These are phyloP conservation scores for Stegostoma tigrinum DNA, from an alignment of 2,113 vertebrate genomes.

Conservation along the genomic window DNA sequence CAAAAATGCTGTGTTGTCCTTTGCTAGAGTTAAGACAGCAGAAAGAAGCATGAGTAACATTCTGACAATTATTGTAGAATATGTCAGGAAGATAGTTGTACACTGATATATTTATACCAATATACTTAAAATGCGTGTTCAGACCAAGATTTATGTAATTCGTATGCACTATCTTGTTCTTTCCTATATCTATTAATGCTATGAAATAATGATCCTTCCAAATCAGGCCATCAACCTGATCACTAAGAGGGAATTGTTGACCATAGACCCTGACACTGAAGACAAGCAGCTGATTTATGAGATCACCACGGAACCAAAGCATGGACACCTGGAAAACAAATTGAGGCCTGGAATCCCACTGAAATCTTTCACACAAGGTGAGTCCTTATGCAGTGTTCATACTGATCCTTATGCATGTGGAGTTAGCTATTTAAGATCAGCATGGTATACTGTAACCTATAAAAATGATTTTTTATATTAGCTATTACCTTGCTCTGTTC, in stretches of 20 bases:
- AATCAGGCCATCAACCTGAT: constrained; percentile 83
- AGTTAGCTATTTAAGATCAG: not conserved
- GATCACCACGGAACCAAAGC: constrained; percentile 63
- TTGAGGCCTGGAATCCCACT: constrained; percentile 61
- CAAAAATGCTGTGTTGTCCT: not conserved
- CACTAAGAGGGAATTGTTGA: constrained; percentile 88
- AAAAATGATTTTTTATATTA: not conserved
- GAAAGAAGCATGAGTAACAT: not conserved
- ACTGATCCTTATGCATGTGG: not conserved
- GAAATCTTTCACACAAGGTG: constrained; percentile 82
- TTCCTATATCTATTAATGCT: not conserved
- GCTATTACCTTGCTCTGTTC: too few relatives aligned
- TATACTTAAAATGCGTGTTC: not conserved
- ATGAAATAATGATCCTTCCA: constrained; percentile 21
- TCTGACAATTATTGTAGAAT: not conserved
- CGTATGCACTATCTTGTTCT: not conserved
- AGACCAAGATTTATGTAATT: not conserved
- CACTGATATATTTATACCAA: not conserved
- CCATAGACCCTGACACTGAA: constrained; percentile 81
- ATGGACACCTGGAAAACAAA: constrained; percentile 81
- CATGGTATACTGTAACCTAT: not conserved
- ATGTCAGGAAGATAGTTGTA: not conserved
- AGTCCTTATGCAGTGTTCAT: not conserved
- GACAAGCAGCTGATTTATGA: constrained; percentile 80
- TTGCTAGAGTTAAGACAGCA: not conserved